phyloP scores from a whole-genome alignment of 2,113 vertebrate species.

The Callocephalon fimbriatum region DNA sequence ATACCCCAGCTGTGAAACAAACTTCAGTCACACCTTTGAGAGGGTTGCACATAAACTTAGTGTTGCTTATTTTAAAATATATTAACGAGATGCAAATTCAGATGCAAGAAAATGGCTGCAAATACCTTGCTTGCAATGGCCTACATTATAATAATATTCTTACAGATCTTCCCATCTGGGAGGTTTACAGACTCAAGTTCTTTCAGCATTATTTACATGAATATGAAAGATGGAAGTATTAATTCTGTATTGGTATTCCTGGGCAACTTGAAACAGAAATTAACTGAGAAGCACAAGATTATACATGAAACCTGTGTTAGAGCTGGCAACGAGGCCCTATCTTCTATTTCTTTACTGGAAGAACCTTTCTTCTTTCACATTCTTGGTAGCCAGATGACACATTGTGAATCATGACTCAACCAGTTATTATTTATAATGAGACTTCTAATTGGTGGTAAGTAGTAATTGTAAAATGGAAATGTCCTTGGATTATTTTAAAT shows the following conservation, averaged over 20 bases:
- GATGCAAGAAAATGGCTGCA: background rate
- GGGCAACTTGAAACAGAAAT: background rate
- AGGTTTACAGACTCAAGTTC: background rate
- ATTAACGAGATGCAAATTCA: background rate
- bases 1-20: background rate
- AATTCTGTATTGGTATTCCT: background rate
- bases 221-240: background rate
- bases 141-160: background rate
- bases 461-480: constrained; percentile 12
- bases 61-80: background rate
- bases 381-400: background rate
- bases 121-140: background rate
- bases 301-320: background rate
- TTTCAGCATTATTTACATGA: background rate
- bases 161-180: background rate
- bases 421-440: constrained; percentile 19
- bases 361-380: background rate
- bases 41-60: background rate
- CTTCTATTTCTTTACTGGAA: background rate
- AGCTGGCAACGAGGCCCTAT: background rate
- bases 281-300: background rate
- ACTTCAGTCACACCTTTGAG: background rate
- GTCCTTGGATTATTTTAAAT: background rate
- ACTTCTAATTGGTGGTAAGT: background rate
- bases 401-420: background rate